Conservation (phyloP, 2,113 vertebrate species). For the Festucalex cinctus region DNA sequence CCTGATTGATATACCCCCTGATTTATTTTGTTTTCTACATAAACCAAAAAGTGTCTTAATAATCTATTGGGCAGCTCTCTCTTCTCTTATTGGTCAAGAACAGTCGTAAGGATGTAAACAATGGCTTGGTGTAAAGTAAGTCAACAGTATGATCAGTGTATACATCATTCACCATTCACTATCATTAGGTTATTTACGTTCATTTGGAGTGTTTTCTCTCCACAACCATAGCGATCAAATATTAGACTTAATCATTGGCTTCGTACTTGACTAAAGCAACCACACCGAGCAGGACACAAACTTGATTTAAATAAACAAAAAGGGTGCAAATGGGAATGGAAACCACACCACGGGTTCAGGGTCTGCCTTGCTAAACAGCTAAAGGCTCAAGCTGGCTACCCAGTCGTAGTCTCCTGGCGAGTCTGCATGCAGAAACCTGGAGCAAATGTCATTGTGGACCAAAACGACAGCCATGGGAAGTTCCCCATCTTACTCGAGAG, state of each 20-base stretch:
- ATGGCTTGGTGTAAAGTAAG: no score
- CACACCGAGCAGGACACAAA: no score
- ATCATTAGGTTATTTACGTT: no score
- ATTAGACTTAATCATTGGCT: no score
- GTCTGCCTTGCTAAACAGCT: not conserved
- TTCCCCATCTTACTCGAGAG: constrained; percentile 14
- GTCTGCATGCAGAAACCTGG: not conserved
- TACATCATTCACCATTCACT: no score
- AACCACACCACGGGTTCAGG: not conserved
- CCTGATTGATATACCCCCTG: not conserved
- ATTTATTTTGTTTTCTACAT: not conserved
- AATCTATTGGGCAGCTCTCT: not conserved
- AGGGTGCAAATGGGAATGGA: not conserved
- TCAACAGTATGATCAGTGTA: no score
- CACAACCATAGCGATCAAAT: no score
- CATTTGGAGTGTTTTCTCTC: no score
- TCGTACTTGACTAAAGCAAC: no score
- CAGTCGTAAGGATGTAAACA: no score
- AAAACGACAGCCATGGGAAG: constrained; percentile 19
- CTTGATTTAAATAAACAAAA: no score
- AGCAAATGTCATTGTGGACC: constrained; percentile 8
- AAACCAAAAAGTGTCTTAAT: not conserved
- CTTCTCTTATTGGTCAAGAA: no score
- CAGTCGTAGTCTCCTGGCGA: not conserved
- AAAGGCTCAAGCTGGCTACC: not conserved